phyloP scores from a whole-genome alignment of 2,113 vertebrate species.

The Trogon surrucura region DNA sequence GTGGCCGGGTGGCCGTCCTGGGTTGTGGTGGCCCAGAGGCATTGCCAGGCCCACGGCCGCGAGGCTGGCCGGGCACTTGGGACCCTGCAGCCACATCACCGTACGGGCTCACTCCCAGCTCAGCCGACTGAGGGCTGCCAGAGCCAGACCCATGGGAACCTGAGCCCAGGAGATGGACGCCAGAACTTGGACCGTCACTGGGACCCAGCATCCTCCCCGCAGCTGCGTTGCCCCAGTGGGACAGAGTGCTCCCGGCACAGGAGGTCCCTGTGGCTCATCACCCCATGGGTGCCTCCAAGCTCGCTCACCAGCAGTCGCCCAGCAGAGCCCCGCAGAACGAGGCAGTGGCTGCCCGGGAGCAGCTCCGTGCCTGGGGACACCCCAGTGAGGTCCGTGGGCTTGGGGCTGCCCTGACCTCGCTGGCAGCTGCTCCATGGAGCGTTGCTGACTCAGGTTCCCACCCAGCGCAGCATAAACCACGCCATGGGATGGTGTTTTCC shows the following conservation, averaged over 20 bases:
- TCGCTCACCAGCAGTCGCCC: fast-evolving
- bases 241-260: not conserved
- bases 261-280: not conserved
- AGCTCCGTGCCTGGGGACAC: fast-evolving
- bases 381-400: fast-evolving
- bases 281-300: fast-evolving
- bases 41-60: fast-evolving
- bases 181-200: not conserved
- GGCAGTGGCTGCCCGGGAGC: not conserved
- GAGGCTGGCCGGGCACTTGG: fast-evolving
- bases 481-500: conserved; percentile 3
- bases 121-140: not conserved
- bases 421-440: fast-evolving
- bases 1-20: fast-evolving
- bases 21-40: not conserved
- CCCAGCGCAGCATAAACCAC: not conserved
- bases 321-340: not conserved
- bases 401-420: not conserved
- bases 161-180: fast-evolving
- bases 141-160: fast-evolving
- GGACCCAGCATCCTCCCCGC: fast-evolving
- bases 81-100: not conserved
- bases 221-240: fast-evolving
- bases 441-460: conserved; percentile 50
- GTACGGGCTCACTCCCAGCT: fast-evolving